Base-by-base conservation (phyloP, 2,888 invertebrate genomes). In the Pristionchus maxplancki region DNA sequence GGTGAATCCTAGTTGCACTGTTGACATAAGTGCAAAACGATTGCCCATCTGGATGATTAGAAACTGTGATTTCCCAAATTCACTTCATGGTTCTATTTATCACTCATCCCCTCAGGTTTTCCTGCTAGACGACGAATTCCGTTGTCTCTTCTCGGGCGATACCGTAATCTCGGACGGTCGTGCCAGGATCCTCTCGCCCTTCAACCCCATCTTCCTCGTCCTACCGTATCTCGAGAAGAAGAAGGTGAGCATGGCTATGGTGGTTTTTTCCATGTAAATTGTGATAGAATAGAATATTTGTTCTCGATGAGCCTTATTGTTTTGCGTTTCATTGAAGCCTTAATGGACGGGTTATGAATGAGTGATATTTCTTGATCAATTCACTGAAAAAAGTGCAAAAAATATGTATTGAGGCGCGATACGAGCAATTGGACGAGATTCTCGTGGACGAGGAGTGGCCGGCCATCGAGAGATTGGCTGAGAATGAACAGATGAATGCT, bases 61-160 rank as follows among this genome's bases (percentile, higher is more conserved):
- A n/a, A n/a, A n/a, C n/a, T n/a, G n/a, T n/a, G n/a, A n/a, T n/a
- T n/a, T n/a, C n/a, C n/a, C n/a, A n/a, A n/a, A n/a, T n/a, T n/a
- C n/a, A n/a, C n/a, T n/a, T n/a, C n/a, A n/a, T n/a, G n/a, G n/a
- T n/a, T n/a, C n/a, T n/a, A n/a, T n/a, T n/a, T n/a, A n/a, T n/a
- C n/a, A n/a, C n/a, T n/a, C n/a, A n/a, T n/a, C 64, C 8, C 28
- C 28, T 2, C 87, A 93, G 91, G 78, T 93, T 31, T 40, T 93
- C 64, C 88, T 88, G 17, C 50, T 92, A 37, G 91, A 90, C 37
- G 91, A 92, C 34, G 91, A 91, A 40, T 88, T 90, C 31, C 91
- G 93, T 11, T 92, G 91, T 40, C 91, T 91, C 81, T 93, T 93
- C 89, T 91, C 89, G 87, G 93, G 93, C 8, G 91, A 93, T n/a